These are phyloP conservation scores for Mamestra configurata DNA, from an alignment of 1,140 invertebrate genomes.

Conservation along the genomic window DNA sequence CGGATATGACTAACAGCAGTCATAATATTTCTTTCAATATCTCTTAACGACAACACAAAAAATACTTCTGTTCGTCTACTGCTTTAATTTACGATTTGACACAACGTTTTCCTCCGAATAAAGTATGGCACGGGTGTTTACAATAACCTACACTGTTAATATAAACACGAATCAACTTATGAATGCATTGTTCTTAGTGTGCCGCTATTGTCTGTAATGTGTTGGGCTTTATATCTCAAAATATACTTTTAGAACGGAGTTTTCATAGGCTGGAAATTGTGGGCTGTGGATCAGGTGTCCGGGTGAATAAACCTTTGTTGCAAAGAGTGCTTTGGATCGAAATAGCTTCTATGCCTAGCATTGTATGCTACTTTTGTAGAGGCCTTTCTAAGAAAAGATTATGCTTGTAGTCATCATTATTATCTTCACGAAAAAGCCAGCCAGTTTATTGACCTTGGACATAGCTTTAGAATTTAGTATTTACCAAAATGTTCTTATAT, in stretches of 20 bases:
- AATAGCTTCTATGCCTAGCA: not conserved
- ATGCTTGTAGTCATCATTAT: not conserved
- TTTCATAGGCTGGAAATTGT: not conserved
- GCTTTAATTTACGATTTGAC: not conserved
- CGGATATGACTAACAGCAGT: conserved; percentile 4
- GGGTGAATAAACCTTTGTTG: not conserved
- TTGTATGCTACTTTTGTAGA: not conserved
- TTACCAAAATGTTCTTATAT: not conserved
- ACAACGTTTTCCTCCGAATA: conserved; percentile 29
- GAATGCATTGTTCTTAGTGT: conserved; percentile 35
- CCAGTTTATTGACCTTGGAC: not conserved
- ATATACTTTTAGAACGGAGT: not conserved
- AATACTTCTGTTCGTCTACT: not conserved
- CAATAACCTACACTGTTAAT: not conserved
- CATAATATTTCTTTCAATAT: conserved; percentile 9
- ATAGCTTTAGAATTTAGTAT: not conserved
- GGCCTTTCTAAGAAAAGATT: not conserved
- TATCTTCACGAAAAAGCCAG: not conserved
- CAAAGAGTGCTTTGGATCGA: not conserved
- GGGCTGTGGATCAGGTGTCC: not conserved
- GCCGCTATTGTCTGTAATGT: conserved; percentile 23
- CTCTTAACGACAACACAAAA: not conserved
- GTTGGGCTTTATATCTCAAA: conserved; percentile 29
- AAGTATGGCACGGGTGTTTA: conserved; percentile 21
- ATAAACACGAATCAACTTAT: conserved; percentile 31